These are phyloP conservation scores for Chrysomela aeneicollis DNA, from an alignment of 2,888 invertebrate species.

Conservation along the genomic window DNA sequence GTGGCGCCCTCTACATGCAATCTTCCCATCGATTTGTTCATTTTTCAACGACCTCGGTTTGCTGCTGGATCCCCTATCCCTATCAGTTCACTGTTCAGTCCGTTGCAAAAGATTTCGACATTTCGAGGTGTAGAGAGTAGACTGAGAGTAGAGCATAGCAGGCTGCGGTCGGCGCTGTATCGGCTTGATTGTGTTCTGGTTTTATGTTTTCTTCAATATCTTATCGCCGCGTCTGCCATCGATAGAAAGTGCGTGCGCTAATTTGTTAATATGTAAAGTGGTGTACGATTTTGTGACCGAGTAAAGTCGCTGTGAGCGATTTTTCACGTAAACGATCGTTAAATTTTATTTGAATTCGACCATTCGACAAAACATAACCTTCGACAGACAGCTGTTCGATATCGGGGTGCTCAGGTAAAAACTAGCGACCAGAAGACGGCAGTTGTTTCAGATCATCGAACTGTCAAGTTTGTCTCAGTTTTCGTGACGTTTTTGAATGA, in stretches of 20 bases:
- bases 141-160: constrained; percentile 53
- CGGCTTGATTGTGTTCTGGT: constrained; percentile 58
- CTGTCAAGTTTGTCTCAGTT: constrained; percentile 29
- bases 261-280: constrained; percentile 41
- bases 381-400: constrained; percentile 43
- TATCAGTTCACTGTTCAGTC: constrained; percentile 43
- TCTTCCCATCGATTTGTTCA: constrained; percentile 27
- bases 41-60: constrained; percentile 26
- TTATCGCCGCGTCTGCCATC: constrained; percentile 39
- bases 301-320: constrained; percentile 15
- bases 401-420: constrained; percentile 41
- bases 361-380: constrained; percentile 40
- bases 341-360: constrained; percentile 35
- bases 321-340: constrained; percentile 32
- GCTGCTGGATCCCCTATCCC: constrained; percentile 23
- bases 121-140: constrained; percentile 23
- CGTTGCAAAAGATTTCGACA: constrained; percentile 50
- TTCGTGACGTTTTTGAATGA: constrained; percentile 31
- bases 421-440: constrained; percentile 22
- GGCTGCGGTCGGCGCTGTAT: constrained; percentile 48
- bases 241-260: constrained; percentile 36
- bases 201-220: constrained; percentile 45
- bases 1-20: constrained; percentile 15
- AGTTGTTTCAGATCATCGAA: constrained; percentile 32
- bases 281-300: constrained; percentile 31